These are phyloP conservation scores for Epistrophe grossulariae DNA, from an alignment of 2,888 invertebrate species.

Conservation along the genomic window DNA sequence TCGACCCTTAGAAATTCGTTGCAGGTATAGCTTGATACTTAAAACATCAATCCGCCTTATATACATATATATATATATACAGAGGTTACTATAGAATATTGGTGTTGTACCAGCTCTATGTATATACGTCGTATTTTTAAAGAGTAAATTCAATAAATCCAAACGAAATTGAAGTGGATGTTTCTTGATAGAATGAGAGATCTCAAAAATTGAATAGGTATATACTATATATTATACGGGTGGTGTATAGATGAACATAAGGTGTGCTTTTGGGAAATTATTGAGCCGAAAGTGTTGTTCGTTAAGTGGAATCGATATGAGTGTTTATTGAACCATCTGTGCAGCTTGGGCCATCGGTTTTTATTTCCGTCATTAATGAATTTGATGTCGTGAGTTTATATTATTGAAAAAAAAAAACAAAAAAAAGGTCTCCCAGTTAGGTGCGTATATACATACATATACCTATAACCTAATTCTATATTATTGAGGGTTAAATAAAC, in stretches of 20 bases:
- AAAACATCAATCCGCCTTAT: not conserved
- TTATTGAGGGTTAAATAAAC: slow-evolving; percentile 21
- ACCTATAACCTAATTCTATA: not conserved
- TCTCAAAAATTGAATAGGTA: slow-evolving; percentile 13
- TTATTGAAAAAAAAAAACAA: not conserved
- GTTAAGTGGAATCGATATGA: slow-evolving; percentile 54
- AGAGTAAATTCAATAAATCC: slow-evolving; percentile 73
- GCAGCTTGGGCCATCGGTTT: slow-evolving; percentile 20
- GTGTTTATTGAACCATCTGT: slow-evolving; percentile 48
- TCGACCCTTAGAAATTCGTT: slow-evolving; percentile 9
- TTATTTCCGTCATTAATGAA: slow-evolving; percentile 59
- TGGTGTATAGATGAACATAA: slow-evolving; percentile 7
- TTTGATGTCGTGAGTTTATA: slow-evolving; percentile 55
- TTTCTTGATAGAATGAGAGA: slow-evolving; percentile 8
- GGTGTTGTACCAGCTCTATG: not conserved
- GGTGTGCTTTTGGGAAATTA: slow-evolving; percentile 32
- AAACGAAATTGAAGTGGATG: slow-evolving; percentile 58
- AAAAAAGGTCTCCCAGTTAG: not conserved
- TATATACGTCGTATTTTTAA: slow-evolving; percentile 8
- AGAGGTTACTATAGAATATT: not conserved
- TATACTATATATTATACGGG: not conserved
- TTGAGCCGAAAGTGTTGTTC: slow-evolving; percentile 29
- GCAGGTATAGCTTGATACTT: not conserved
- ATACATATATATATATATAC: not conserved
- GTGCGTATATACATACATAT: not conserved